phyloP scores from a whole-genome alignment of 1,140 invertebrate species.

The Pantala flavescens region DNA sequence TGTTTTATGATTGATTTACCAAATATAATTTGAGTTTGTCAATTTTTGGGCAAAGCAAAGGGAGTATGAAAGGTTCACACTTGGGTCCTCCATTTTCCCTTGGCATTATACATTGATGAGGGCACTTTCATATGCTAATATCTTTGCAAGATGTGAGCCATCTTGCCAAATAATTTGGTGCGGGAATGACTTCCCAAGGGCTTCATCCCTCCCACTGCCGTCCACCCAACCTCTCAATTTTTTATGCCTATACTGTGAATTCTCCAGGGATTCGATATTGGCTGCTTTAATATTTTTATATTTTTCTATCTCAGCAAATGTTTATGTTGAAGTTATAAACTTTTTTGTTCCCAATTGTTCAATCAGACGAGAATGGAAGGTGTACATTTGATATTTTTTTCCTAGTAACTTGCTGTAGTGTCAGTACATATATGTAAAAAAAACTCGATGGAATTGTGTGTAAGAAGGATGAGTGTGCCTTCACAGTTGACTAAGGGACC shows the following conservation, averaged over 20 bases:
- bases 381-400: slow-evolving; percentile 1
- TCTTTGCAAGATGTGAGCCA: too few species aligned
- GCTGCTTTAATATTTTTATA: slow-evolving; percentile 10
- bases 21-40: background rate
- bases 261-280: background rate
- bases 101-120: too few species aligned
- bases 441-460: background rate
- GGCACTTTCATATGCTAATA: too few species aligned
- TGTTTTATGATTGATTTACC: background rate
- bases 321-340: too few species aligned
- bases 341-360: too few species aligned
- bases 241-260: background rate
- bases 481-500: background rate
- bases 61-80: background rate
- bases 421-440: background rate
- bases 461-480: background rate
- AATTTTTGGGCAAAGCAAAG: background rate
- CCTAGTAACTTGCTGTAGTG: background rate
- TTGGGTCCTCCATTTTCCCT: too few species aligned
- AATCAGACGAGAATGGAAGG: background rate
- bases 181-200: too few species aligned
- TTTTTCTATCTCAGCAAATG: background rate
- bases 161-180: too few species aligned
- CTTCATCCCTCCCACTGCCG: background rate
- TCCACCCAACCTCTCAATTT: background rate